Percentiles rank a stretch among this genome's conserved stretches.
These are phyloP conservation scores for Dicerorhinus sumatrensis DNA, from an alignment of 2,113 vertebrate species.

Conservation along the genomic window DNA sequence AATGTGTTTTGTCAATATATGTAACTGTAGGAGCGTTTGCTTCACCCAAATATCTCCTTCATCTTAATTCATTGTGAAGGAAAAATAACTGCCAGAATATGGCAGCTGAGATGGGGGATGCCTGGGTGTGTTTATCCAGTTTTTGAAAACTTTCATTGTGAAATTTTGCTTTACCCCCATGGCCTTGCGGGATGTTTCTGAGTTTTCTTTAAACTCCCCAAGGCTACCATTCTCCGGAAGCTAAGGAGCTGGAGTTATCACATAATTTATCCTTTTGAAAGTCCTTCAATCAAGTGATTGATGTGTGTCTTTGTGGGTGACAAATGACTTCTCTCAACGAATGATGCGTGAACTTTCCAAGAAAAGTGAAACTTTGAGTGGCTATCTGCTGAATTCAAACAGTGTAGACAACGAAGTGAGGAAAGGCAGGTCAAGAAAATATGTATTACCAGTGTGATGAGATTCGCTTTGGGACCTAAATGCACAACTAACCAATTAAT, in stretches of 20 bases:
- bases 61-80: not conserved
- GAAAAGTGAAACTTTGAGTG: constrained; percentile 19
- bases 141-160: not conserved
- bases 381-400: constrained; percentile 41
- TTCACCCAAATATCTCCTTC: not conserved
- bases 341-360: constrained; percentile 16
- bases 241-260: not conserved
- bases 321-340: constrained; percentile 4
- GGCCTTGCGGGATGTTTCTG: not conserved
- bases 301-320: constrained; percentile 24
- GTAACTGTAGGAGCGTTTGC: not conserved
- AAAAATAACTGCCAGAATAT: not conserved
- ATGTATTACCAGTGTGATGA: not conserved
- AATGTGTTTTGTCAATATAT: constrained; percentile 4
- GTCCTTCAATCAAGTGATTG: not conserved
- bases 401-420: not conserved
- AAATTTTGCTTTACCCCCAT: not conserved
- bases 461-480: not conserved
- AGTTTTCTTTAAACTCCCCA: constrained; percentile 22
- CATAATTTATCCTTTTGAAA: constrained; percentile 12
- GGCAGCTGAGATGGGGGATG: not conserved
- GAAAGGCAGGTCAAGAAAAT: constrained; percentile 9
- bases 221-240: not conserved
- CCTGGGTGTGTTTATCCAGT: not conserved
- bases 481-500: not conserved